These are phyloP conservation scores for Erpornis zantholeuca DNA, from an alignment of 2,113 vertebrate genomes.

Conservation along the genomic window DNA sequence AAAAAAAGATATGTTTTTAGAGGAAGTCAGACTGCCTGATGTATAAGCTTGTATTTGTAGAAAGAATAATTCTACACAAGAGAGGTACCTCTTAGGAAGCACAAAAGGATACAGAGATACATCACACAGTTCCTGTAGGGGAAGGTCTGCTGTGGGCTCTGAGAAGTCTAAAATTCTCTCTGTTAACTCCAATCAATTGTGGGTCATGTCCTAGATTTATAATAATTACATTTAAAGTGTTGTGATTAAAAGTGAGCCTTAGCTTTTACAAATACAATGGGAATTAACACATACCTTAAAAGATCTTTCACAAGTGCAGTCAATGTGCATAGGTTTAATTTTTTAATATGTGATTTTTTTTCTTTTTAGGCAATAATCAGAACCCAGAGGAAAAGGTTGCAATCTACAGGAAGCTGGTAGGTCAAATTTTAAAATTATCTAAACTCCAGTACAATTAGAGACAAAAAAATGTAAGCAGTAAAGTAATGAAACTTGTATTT, in stretches of 20 bases:
- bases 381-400: background rate
- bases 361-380: background rate
- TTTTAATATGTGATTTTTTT: background rate
- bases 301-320: background rate
- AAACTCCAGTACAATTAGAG: slow-evolving; percentile 21
- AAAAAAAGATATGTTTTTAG: background rate
- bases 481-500: slow-evolving; percentile 60
- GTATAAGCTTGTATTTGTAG: background rate
- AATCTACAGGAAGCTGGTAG: slow-evolving; percentile 16
- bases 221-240: background rate
- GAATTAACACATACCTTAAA: background rate
- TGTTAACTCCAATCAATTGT: background rate
- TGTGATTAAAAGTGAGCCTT: background rate
- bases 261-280: background rate
- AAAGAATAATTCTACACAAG: background rate
- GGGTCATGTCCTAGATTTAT: background rate
- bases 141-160: background rate
- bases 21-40: background rate
- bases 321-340: background rate
- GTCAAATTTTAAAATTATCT: slow-evolving; percentile 35
- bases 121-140: background rate
- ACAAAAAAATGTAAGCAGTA: background rate
- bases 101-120: background rate
- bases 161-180: background rate
- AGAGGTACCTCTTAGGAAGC: background rate